These are phyloP conservation scores for Thamnophis sirtalis DNA, from an alignment of 2,113 vertebrate species.

Conservation along the genomic window DNA sequence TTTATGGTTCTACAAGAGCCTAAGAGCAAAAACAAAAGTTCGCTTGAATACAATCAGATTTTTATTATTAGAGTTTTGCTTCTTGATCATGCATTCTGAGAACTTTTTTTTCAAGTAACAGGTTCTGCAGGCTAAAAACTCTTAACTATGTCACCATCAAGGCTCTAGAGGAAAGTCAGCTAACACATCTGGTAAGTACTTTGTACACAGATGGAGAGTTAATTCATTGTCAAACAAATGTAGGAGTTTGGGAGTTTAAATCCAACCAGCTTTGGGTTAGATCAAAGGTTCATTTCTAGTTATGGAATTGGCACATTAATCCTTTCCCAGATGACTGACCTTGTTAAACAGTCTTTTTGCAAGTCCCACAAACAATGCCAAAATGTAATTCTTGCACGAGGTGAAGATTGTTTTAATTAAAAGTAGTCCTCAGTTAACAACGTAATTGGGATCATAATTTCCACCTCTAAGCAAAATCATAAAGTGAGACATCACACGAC, in stretches of 20 bases:
- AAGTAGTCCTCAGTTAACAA: neutral
- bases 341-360: neutral
- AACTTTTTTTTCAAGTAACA: neutral
- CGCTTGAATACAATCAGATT: neutral
- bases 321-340: neutral
- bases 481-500: neutral
- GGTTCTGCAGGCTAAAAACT: neutral
- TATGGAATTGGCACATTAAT: neutral
- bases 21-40: neutral
- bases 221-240: neutral
- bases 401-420: neutral
- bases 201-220: neutral
- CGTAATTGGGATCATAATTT: neutral
- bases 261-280: neutral
- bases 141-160: neutral
- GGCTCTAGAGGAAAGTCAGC: neutral
- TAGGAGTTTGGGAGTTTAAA: neutral
- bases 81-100: neutral
- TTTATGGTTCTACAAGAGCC: neutral
- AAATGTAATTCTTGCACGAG: neutral
- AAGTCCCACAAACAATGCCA: neutral
- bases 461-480: neutral
- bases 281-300: neutral
- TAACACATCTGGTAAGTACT: neutral
- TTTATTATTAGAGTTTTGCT: neutral